Evolutionary conservation across 2,113 vertebrate genomes (phyloP).

Genomic region (Murina feae): DNA sequence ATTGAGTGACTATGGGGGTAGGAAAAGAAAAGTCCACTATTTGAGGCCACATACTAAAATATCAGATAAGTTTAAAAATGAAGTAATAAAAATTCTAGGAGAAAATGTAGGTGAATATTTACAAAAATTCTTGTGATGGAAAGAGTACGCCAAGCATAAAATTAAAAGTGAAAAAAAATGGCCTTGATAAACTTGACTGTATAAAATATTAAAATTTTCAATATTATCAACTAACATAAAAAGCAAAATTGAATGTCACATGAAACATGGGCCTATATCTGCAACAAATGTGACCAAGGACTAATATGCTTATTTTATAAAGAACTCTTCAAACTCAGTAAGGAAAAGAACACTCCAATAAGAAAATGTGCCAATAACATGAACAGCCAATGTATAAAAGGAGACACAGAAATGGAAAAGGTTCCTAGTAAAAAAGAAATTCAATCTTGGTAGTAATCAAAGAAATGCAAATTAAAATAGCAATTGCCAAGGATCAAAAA

Average conservation of each 20-base stretch:
- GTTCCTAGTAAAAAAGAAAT: conserved; percentile 53
- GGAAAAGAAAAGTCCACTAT: neutral
- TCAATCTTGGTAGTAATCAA: conserved; percentile 64
- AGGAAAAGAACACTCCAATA: conserved; percentile 27
- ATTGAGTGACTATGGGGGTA: neutral
- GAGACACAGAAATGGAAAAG: conserved; percentile 49
- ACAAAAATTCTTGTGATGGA: neutral
- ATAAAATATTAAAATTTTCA: neutral
- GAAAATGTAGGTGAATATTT: conserved; percentile 29
- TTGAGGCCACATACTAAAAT: neutral
- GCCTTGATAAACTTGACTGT: neutral
- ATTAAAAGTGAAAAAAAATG: neutral
- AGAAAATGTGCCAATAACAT: conserved; percentile 39
- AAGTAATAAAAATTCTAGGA: conserved; percentile 17
- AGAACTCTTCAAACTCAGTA: conserved; percentile 1
- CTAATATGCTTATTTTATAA: neutral
- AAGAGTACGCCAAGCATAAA: neutral
- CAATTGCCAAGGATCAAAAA: conserved; percentile 62
- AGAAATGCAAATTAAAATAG: conserved; percentile 70
- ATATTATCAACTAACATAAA: neutral
- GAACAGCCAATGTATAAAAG: conserved; percentile 57
- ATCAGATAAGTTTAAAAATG: neutral
- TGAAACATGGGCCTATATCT: neutral
- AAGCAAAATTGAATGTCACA: conserved; percentile 7
- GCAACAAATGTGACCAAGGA: neutral